Conservation (phyloP, 2,888 invertebrate species). For the Tetrapedia diversipes region DNA sequence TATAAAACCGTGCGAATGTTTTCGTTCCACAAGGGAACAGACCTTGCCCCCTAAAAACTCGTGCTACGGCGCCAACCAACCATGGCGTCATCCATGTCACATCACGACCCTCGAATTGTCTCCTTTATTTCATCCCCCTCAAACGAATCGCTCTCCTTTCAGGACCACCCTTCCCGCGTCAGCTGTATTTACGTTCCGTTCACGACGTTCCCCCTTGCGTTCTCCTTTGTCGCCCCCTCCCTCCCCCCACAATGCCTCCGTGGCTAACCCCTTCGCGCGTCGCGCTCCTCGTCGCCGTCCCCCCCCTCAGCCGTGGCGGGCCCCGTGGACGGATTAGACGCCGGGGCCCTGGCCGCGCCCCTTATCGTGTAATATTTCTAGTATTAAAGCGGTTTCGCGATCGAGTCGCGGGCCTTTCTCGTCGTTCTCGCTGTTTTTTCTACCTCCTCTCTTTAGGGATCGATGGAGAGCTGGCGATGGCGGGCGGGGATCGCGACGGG, state of each 20-base stretch:
- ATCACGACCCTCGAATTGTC: no score
- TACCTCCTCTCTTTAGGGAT: slow-evolving; percentile 78
- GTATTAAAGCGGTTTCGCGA: slow-evolving; percentile 58
- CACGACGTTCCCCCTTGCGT: neutral
- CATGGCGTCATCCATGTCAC: no score
- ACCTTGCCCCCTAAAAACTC: no score
- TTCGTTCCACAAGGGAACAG: no score
- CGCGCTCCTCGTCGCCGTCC: slow-evolving; percentile 21
- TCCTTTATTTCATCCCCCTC: no score
- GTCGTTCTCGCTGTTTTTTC: slow-evolving; percentile 80
- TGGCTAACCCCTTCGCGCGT: no score
- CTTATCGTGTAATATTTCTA: slow-evolving; percentile 63
- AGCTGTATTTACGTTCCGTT: neutral
- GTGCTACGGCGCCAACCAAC: no score
- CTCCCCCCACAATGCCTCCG: no score
- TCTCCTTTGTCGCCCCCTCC: neutral
- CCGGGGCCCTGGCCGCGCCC: slow-evolving; percentile 25
- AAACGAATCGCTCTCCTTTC: no score
- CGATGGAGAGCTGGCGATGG: slow-evolving; percentile 60
- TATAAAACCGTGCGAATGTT: no score
- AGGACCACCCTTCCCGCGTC: no score
- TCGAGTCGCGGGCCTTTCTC: slow-evolving; percentile 72
- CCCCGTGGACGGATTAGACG: slow-evolving; percentile 39
- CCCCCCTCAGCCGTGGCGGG: slow-evolving; percentile 29
- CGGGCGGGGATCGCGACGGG: slow-evolving; percentile 32